Percentiles rank a stretch among this genome's conserved stretches.
Evolutionary conservation across 2,797 vertebrate species (phyloP).

Genomic region (Parauchenoglanis ngamensis): DNA sequence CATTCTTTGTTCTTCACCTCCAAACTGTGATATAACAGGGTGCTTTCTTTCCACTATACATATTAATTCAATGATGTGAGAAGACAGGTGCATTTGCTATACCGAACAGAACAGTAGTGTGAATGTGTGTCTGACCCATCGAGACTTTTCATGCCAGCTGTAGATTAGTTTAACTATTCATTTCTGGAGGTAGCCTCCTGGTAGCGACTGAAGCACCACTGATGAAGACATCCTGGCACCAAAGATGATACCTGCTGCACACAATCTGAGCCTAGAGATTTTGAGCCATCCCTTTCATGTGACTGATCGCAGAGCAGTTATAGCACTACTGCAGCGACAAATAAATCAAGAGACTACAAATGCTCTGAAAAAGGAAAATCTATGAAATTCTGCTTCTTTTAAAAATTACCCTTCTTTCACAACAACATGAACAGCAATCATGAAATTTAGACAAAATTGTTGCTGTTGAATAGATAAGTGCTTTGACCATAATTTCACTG

Average conservation of each 20-base stretch:
- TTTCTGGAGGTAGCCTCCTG: background rate
- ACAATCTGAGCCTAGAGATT: slow-evolving; percentile 8
- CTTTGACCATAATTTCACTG: background rate
- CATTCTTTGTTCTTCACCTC: background rate
- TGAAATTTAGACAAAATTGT: slow-evolving; percentile 1
- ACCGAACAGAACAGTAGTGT: slow-evolving; percentile 1
- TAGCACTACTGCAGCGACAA: slow-evolving; percentile 4
- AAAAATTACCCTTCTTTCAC: background rate
- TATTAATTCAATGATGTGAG: background rate
- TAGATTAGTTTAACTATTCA: slow-evolving; percentile 26
- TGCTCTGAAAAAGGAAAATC: background rate
- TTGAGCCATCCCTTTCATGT: slow-evolving; percentile 18
- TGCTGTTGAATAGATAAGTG: background rate
- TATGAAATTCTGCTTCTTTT: background rate
- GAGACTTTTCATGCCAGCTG: background rate
- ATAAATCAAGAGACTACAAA: slow-evolving; percentile 8
- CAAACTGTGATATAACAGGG: background rate
- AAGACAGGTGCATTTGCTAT: background rate
- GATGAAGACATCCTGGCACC: slow-evolving; percentile 16
- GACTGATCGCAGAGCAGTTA: slow-evolving; percentile 9
- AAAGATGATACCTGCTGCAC: slow-evolving; percentile 6
- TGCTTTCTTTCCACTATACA: background rate
- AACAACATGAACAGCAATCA: background rate
- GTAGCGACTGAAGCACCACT: background rate
- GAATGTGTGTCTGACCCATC: slow-evolving; percentile 7